phyloP scores from a whole-genome alignment of 2,888 invertebrate species.

The Escarpia spicata region DNA sequence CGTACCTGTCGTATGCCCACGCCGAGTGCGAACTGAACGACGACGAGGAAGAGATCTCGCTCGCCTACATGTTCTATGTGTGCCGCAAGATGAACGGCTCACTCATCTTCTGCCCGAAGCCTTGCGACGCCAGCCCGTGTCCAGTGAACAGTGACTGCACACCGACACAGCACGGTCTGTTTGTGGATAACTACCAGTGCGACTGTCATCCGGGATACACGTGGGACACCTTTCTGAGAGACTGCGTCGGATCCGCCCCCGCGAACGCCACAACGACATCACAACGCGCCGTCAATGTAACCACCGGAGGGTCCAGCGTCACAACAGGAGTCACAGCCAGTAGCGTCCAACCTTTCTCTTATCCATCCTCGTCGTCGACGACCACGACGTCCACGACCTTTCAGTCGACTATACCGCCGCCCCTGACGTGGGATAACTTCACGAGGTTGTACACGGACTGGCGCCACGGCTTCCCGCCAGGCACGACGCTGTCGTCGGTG shows the following conservation, averaged over 20 bases:
- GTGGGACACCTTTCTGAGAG: neutral
- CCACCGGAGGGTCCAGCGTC: neutral
- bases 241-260: neutral
- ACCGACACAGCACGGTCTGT: neutral
- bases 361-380: neutral
- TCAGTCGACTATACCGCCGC: neutral
- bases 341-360: too few relatives aligned
- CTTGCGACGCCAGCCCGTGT: neutral
- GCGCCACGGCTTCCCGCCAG: neutral
- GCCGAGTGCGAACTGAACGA: neutral
- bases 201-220: neutral
- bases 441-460: neutral
- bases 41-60: neutral
- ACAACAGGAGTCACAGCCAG: too few relatives aligned
- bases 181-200: neutral
- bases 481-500: neutral
- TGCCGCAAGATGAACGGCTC: neutral
- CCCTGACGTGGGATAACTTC: neutral
- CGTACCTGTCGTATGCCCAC: neutral
- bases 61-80: neutral
- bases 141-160: neutral
- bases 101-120: neutral
- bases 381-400: neutral
- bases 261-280: neutral
- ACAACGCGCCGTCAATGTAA: neutral